Percentiles rank a stretch among this genome's conserved stretches.
These are phyloP conservation scores for Clupea harengus DNA, from an alignment of 2,113 vertebrate species.

Conservation along the genomic window DNA sequence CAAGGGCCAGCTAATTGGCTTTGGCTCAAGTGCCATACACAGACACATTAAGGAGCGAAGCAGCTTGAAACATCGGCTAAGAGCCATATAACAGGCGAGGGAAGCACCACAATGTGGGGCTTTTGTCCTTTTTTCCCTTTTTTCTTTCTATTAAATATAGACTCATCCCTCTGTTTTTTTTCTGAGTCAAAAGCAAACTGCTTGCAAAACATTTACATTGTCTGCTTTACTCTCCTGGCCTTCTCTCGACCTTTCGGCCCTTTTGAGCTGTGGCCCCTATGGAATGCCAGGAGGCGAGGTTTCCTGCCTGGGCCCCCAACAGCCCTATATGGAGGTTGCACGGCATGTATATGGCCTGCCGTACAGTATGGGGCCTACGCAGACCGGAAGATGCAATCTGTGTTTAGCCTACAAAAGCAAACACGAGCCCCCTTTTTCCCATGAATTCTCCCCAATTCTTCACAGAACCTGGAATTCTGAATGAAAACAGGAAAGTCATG, in stretches of 20 bases:
- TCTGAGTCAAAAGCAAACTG: slow-evolving; percentile 2
- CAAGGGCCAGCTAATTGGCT: slow-evolving; percentile 14
- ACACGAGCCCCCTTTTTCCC: background rate
- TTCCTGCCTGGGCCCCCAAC: slow-evolving; percentile 13
- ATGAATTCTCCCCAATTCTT: background rate
- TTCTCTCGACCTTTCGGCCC: slow-evolving; percentile 14
- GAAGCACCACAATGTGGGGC: background rate
- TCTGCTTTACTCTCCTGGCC: background rate
- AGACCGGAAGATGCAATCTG: background rate
- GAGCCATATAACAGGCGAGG: background rate
- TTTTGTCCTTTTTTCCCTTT: background rate
- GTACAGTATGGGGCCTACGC: slow-evolving; percentile 7
- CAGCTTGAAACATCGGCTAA: background rate
- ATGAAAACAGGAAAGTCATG: slow-evolving; percentile 44
- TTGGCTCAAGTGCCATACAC: slow-evolving; percentile 14
- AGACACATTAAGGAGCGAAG: slow-evolving; percentile 3
- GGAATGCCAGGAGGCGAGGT: slow-evolving; percentile 14
- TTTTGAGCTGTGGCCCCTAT: slow-evolving; percentile 14
- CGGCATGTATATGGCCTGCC: background rate
- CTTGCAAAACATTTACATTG: slow-evolving; percentile 14
- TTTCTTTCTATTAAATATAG: background rate
- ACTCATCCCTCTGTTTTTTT: slow-evolving; percentile 13
- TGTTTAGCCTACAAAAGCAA: slow-evolving; percentile 7
- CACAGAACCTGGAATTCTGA: slow-evolving; percentile 19
- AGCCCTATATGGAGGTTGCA: slow-evolving; percentile 9